Conservation (phyloP, 2,888 invertebrate species). For the Eulithis prunata region DNA sequence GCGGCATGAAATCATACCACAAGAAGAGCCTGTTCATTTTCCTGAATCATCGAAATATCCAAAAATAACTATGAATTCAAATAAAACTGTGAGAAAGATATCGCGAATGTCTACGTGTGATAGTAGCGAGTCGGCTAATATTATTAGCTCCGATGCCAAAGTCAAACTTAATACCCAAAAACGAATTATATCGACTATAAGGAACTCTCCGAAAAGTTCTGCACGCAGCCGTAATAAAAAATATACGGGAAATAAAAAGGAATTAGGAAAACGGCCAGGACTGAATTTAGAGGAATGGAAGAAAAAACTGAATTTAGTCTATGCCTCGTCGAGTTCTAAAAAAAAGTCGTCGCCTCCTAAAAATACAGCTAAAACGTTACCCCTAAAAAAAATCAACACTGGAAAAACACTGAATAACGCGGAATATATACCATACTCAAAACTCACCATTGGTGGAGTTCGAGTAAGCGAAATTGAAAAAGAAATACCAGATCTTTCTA, state of each 20-base stretch:
- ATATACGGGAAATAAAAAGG: conserved; percentile 46
- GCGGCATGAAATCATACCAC: conserved; percentile 50
- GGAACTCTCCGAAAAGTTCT: conserved; percentile 51
- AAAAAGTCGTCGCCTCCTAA: conserved; percentile 39
- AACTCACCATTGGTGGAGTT: conserved; percentile 76
- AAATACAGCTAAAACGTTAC: conserved; percentile 41
- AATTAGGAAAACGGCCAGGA: conserved; percentile 47
- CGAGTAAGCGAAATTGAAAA: conserved; percentile 72
- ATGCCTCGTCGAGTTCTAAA: conserved; percentile 55
- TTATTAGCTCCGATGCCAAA: conserved; percentile 58
- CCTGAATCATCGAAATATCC: conserved; percentile 25
- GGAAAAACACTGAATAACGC: conserved; percentile 55
- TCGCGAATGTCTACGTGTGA: conserved; percentile 69
- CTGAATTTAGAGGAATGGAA: conserved; percentile 70
- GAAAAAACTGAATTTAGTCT: conserved; percentile 67
- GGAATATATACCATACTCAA: conserved; percentile 79
- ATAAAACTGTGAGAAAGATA: conserved; percentile 58
- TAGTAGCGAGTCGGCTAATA: conserved; percentile 69
- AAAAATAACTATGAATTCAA: conserved; percentile 25
- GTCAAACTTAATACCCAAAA: conserved; percentile 50
- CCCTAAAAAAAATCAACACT: conserved; percentile 44
- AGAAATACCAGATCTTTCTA: conserved; percentile 66
- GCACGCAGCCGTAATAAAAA: conserved; percentile 46
- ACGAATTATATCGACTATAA: conserved; percentile 43
- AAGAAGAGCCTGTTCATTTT: conserved; percentile 27